Evolutionary conservation across 2,888 invertebrate genomes (phyloP), one percentile per base, ranked within the genome.

Genomic region (Chalcosyrphus nemorum): DNA sequence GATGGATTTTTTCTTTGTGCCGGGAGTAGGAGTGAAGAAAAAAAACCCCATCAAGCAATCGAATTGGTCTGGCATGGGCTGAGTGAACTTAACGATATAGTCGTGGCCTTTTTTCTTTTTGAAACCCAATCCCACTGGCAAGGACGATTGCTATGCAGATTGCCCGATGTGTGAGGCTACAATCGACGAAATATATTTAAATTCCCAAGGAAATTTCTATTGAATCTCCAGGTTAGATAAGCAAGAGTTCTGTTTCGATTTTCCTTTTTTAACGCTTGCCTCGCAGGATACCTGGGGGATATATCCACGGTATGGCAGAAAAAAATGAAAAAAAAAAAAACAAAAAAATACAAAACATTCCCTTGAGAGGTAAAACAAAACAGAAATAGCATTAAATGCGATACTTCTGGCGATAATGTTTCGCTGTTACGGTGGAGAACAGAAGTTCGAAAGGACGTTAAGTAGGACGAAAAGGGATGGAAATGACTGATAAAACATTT

Each of bases 181-280:
- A 68, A n/a, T 63, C 63, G 75, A 17, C n/a, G 41, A 71, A 72
- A 77, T 68, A 82, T 24, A 24, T 82, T 82, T 78, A 71, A 81
- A 82, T 76, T 75, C 50, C n/a, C 19, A 61, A 77, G 61, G 41
- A 71, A 63, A 63, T 59, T 61, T 56, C 68, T 47, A 78, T 78
- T 77, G 72, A 82, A 82, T 78, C 78, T 82, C 63, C 43, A 74
- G 82, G 61, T 57, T 59, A 68, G 82, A 84, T 84, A 84, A 68
- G 56, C 61, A 65, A 15, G 38, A 74, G 35, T 19, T 54, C 29
- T 59, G 17, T 56, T n/a, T 35, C 2, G 21, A n/a, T n/a, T n/a
- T n/a, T 57, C 35, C 45, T 29, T 72, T 38, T 61, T 38, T 29
- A 11, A 24, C 11, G 4, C 13, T 59, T 74, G 32, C 32, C 63